Conservation (phyloP, 2,113 vertebrate genomes). For the Dascyllus trimaculatus region DNA sequence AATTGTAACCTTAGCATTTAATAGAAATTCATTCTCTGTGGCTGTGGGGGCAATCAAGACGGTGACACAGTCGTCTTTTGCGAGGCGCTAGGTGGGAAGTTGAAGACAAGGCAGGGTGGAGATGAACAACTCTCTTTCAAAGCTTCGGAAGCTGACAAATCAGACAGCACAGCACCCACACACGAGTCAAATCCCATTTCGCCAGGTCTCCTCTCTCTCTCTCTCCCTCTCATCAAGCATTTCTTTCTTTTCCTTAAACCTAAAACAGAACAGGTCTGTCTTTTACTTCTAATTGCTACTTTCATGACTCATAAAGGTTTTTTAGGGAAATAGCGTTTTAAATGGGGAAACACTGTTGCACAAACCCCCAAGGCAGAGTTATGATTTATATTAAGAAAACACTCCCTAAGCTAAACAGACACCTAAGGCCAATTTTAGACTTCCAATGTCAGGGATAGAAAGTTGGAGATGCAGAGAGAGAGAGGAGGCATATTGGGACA, state of each 20-base stretch:
- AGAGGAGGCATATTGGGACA: slow-evolving; percentile 6
- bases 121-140: slow-evolving; percentile 61
- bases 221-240: slow-evolving; percentile 42
- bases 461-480: slow-evolving; percentile 7
- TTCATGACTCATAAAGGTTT: slow-evolving; percentile 52
- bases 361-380: slow-evolving; percentile 42
- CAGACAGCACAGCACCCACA: slow-evolving; percentile 51
- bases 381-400: slow-evolving; percentile 39
- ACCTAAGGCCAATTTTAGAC: slow-evolving; percentile 41
- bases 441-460: slow-evolving; percentile 21
- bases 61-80: slow-evolving; percentile 40
- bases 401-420: slow-evolving; percentile 43
- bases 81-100: slow-evolving; percentile 25
- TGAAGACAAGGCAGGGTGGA: slow-evolving; percentile 37
- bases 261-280: slow-evolving; percentile 42
- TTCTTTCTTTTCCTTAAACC: slow-evolving; percentile 46
- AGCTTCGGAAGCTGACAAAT: slow-evolving; percentile 49
- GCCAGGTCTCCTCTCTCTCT: slow-evolving; percentile 43
- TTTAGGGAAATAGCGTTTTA: slow-evolving; percentile 43
- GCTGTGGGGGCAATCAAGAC: slow-evolving; percentile 58
- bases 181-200: slow-evolving; percentile 66
- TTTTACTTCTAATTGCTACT: slow-evolving; percentile 45
- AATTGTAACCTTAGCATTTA: slow-evolving; percentile 76
- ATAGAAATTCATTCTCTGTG: slow-evolving; percentile 72
- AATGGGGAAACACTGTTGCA: slow-evolving; percentile 19